phyloP scores from a whole-genome alignment of 2,888 invertebrate species.

The Amphiduros pacificus region DNA sequence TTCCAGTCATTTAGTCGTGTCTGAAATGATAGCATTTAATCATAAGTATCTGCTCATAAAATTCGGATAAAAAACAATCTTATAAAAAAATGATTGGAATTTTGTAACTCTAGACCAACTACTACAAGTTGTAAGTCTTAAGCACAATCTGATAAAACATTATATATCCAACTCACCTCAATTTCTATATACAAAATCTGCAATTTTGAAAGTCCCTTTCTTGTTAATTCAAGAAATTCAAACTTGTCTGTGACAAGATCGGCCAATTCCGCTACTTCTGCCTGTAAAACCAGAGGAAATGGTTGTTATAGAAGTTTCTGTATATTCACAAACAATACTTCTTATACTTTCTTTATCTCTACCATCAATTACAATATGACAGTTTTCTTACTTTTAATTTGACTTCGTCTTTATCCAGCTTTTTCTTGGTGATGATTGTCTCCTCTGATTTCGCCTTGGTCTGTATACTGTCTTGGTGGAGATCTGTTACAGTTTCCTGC shows the following conservation, averaged over 20 bases:
- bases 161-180: constrained; percentile 41
- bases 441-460: not conserved
- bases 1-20: constrained; percentile 70
- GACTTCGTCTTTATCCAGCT: constrained; percentile 12
- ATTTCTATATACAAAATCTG: constrained; percentile 53
- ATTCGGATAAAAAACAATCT: no score
- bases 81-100: no score
- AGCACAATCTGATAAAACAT: no score
- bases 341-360: not conserved
- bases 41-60: no score
- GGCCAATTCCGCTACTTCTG: constrained; percentile 44
- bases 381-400: constrained; percentile 16
- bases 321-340: not conserved
- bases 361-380: not conserved
- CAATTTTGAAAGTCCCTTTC: constrained; percentile 48
- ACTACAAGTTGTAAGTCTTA: no score
- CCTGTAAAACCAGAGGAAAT: constrained; percentile 30
- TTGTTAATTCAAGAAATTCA: constrained; percentile 51
- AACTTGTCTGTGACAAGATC: constrained; percentile 49
- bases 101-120: no score
- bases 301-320: not conserved
- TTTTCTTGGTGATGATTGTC: not conserved
- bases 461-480: no score
- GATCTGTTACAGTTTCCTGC: no score
- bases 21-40: no score